Base-by-base conservation (phyloP, 2,113 vertebrate genomes). In the Andinoacara biseriatus region DNA sequence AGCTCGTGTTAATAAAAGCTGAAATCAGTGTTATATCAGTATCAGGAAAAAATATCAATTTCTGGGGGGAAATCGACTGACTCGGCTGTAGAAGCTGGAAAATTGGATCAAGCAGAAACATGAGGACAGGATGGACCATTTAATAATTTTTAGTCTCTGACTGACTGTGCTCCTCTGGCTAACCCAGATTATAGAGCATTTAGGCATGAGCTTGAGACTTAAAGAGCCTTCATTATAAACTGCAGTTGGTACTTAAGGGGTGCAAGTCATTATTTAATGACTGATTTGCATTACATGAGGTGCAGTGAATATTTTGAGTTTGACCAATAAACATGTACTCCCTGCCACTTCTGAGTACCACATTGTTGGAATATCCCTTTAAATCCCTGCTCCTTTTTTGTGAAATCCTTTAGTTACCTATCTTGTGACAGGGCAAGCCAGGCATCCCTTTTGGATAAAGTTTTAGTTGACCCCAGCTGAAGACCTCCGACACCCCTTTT, bases 371-470 rank as follows among this genome's bases (percentile, higher is more conserved):
- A 3, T 17, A 9, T 10, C 26, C 22, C 10, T 69, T 49, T 49
- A 69, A 69, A 76, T 26, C 33, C 31, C 26, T 33, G 52, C 59
- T 54, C 17, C 67, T 60, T 46, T 17, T 46, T 1, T n/a, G 10
- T 29, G 26, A 31, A 6, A 10, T 1, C 1, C 26, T 63, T 35
- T 5, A 52, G 69, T 77, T 90, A 96, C 96, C 95, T 96, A 75
- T 96, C 95, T 38, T 93, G 94, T 24, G 95, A 93, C 43, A 96
- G 92, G 33, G 94, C 89, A 14, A 96, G 93, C 96, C 95, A 96
- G 76, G 92, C 80, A 3, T 96, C 95, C 81, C 90, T 90, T 52
- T 62, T 85, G 13, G 61, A 33, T 24, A 59, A 67, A 2, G 88
- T 74, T 82, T 87, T 94, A 35, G 80, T 5, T 33, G 85, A 63